phyloP scores from a whole-genome alignment of 2,888 invertebrate genomes.

The Aleiodes alternator region DNA sequence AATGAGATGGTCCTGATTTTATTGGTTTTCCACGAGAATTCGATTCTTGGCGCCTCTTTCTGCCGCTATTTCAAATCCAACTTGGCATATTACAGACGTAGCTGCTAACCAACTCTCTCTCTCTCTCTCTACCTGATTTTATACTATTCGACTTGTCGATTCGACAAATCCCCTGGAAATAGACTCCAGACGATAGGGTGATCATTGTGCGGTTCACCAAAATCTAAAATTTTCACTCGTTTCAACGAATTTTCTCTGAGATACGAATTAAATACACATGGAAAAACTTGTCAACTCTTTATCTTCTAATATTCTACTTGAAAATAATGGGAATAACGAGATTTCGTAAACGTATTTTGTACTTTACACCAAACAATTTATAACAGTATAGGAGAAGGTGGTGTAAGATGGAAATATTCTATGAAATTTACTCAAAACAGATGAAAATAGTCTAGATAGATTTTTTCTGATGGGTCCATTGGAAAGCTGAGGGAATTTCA shows the following conservation, averaged over 20 bases:
- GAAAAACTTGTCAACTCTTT: too few relatives aligned
- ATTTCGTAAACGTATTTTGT: too few relatives aligned
- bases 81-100: conserved; percentile 27
- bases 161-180: conserved; percentile 38
- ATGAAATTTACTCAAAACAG: background rate
- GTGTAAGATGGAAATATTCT: conserved; percentile 11
- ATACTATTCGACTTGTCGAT: conserved; percentile 43
- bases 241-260: conserved; percentile 30
- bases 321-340: too few relatives aligned
- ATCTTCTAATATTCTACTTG: too few relatives aligned
- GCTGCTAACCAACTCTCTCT: conserved; percentile 21
- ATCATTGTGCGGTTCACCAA: conserved; percentile 44
- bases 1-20: conserved; percentile 61
- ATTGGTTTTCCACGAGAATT: conserved; percentile 60
- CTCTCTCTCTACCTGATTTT: conserved; percentile 28
- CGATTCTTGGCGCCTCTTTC: conserved; percentile 36
- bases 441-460: too few relatives aligned
- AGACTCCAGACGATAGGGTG: conserved; percentile 38
- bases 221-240: conserved; percentile 35
- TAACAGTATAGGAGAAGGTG: background rate
- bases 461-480: too few relatives aligned
- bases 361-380: too few relatives aligned
- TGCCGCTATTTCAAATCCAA: conserved; percentile 42
- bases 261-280: conserved; percentile 16
- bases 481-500: too few relatives aligned